Conservation (phyloP, 2,113 vertebrate species). For the Zonotrichia leucophrys region DNA sequence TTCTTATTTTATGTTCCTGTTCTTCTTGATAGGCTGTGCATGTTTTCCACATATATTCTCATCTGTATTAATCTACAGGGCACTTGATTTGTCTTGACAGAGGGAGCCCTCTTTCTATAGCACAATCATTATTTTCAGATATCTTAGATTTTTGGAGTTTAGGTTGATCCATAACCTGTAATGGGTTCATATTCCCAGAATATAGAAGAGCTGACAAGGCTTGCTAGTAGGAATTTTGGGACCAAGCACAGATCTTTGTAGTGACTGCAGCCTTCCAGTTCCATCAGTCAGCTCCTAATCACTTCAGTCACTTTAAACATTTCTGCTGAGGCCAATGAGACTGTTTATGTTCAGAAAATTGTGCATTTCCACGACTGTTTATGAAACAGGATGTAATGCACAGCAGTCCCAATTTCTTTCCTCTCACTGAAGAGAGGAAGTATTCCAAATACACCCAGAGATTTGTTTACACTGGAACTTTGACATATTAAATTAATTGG, state of each 20-base stretch:
- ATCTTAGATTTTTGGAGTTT: not conserved
- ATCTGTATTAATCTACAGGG: not conserved
- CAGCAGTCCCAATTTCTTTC: not conserved
- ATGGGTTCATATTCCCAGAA: not conserved
- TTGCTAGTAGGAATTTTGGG: not conserved
- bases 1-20: not conserved
- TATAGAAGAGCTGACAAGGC: not conserved
- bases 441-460: not conserved
- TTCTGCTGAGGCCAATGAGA: not conserved
- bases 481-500: not conserved
- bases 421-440: not conserved
- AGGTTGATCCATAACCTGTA: not conserved
- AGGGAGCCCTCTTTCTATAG: accelerated
- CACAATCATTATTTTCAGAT: not conserved
- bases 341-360: not conserved
- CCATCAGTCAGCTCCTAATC: not conserved
- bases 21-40: not conserved
- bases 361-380: not conserved
- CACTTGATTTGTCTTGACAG: not conserved
- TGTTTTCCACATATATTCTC: not conserved
- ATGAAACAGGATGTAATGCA: not conserved
- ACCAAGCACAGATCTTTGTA: not conserved
- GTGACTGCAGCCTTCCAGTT: not conserved
- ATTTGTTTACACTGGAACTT: not conserved
- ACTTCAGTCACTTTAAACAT: not conserved